A percentile compares a stretch with the other conserved stretches of the same genome.
phyloP scores from a whole-genome alignment of 1,140 invertebrate species.

The Zaprionus gabonicus region DNA sequence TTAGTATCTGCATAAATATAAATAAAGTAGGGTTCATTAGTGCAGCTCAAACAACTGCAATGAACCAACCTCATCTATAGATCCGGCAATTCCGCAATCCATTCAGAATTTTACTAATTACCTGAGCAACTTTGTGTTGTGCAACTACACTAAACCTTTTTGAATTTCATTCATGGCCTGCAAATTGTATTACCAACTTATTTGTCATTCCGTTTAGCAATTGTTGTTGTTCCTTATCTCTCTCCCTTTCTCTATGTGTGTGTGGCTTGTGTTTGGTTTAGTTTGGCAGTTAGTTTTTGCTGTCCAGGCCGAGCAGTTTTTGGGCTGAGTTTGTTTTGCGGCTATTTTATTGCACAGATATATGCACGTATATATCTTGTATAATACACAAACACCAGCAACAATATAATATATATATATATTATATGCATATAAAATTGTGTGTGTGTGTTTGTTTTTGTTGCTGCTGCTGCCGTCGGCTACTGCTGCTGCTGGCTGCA shows the following conservation, averaged over 20 bases:
- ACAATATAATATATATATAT: slow-evolving; percentile 56
- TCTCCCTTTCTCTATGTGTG: neutral
- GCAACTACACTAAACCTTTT: neutral
- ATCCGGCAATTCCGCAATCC: neutral
- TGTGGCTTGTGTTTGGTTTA: slow-evolving; percentile 12
- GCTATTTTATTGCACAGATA: slow-evolving; percentile 64
- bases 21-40: neutral
- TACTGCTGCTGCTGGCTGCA: slow-evolving; percentile 47
- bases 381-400: slow-evolving; percentile 64
- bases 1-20: neutral
- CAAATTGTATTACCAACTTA: slow-evolving; percentile 65
- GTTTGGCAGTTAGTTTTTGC: slow-evolving; percentile 61
- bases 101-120: slow-evolving; percentile 22
- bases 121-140: neutral
- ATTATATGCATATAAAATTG: slow-evolving; percentile 13
- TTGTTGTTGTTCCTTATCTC: slow-evolving; percentile 43
- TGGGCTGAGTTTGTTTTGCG: slow-evolving; percentile 73
- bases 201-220: slow-evolving; percentile 64
- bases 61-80: neutral
- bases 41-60: neutral
- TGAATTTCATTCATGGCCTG: slow-evolving; percentile 30
- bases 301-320: slow-evolving; percentile 49
- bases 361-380: slow-evolving; percentile 57
- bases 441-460: slow-evolving; percentile 24
- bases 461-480: slow-evolving; percentile 20